Percentiles rank a stretch among this genome's conserved stretches.
These are phyloP conservation scores for Acleris emargana DNA, from an alignment of 2,888 invertebrate species.

Conservation along the genomic window DNA sequence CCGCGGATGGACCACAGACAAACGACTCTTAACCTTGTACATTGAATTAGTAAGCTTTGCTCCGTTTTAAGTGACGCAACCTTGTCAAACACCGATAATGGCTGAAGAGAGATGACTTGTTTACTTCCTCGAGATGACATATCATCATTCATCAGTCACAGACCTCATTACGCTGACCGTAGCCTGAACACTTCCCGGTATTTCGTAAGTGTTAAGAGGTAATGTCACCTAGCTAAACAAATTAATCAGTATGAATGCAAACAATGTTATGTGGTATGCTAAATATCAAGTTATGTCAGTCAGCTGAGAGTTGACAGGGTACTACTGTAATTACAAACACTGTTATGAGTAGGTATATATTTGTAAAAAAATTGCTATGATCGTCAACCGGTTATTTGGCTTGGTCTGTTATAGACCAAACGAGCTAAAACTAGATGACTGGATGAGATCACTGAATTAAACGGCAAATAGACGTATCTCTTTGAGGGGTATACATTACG, in stretches of 20 bases:
- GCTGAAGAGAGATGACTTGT: conserved; percentile 42
- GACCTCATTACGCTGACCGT: conserved; percentile 56
- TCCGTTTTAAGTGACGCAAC: conserved; percentile 36
- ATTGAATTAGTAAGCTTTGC: conserved; percentile 26
- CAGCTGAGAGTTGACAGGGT: too few species aligned
- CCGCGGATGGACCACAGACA: conserved; percentile 60
- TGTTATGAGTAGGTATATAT: too few species aligned
- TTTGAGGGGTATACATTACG: too few species aligned
- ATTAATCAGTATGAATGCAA: conserved; percentile 19
- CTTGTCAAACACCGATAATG: conserved; percentile 38
- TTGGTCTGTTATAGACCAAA: too few species aligned
- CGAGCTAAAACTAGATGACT: too few species aligned
- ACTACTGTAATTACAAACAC: too few species aligned
- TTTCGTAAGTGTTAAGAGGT: conserved; percentile 44
- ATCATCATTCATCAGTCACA: conserved; percentile 58
- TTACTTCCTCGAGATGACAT: conserved; percentile 53
- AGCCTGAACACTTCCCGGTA: conserved; percentile 58
- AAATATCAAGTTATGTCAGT: too few species aligned
- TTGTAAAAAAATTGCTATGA: too few species aligned
- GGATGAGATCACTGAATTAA: too few species aligned
- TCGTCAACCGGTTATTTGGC: too few species aligned
- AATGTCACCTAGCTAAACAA: conserved; percentile 19
- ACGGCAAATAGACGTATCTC: too few species aligned
- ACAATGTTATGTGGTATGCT: conserved; percentile 15
- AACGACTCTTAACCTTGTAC: conserved; percentile 51